A percentile compares a stretch with the other conserved stretches of the same genome.
These are phyloP conservation scores for Phalanger gymnotis DNA, from an alignment of 2,797 vertebrate species.

Conservation along the genomic window DNA sequence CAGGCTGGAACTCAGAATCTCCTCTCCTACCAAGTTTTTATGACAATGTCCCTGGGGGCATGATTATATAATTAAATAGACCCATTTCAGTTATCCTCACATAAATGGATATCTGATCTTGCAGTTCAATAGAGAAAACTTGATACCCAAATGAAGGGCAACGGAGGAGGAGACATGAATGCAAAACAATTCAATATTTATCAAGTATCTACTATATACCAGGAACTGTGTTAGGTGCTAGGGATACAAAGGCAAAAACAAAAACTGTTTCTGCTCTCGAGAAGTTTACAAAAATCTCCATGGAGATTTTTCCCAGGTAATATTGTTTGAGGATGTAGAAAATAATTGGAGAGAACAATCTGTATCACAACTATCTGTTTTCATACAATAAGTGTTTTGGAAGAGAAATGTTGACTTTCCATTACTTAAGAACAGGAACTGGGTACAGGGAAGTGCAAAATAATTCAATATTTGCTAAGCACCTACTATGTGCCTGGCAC, in stretches of 20 bases:
- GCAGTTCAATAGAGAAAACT: neutral
- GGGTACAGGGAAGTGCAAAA: neutral
- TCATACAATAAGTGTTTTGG: constrained; percentile 46
- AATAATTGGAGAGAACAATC: constrained; percentile 11
- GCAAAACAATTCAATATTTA: neutral
- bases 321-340: constrained; percentile 38
- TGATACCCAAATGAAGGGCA: neutral
- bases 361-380: constrained; percentile 33
- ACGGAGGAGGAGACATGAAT: neutral
- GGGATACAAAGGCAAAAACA: neutral
- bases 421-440: constrained; percentile 24
- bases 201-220: neutral
- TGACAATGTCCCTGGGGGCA: neutral
- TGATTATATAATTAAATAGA: neutral
- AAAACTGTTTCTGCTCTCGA: neutral
- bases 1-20: neutral
- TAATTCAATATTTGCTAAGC: constrained; percentile 7
- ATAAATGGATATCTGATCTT: neutral
- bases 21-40: neutral
- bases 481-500: neutral
- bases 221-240: neutral
- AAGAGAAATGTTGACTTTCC: constrained; percentile 36
- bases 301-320: neutral
- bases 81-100: neutral
- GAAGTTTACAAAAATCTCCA: neutral